Conservation (phyloP, 2,113 vertebrate species). For the Capricornis sumatraensis region DNA sequence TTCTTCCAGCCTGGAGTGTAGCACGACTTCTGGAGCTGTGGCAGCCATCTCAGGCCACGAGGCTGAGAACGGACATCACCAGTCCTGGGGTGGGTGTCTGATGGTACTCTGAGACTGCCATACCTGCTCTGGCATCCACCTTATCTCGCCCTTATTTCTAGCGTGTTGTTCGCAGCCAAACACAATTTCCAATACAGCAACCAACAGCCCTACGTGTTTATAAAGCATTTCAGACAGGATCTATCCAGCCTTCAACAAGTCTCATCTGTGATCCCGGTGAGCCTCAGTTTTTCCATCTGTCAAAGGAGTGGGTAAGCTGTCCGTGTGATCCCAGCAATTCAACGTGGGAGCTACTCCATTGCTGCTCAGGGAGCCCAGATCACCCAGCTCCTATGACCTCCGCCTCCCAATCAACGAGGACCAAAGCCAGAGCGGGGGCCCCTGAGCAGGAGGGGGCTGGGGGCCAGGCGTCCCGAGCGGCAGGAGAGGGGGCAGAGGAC, state of each 20-base stretch:
- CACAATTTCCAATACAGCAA: neutral
- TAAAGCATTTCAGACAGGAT: neutral
- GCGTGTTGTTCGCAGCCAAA: neutral
- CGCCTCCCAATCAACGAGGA: conserved; percentile 70
- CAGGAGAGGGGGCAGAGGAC: conserved; percentile 30
- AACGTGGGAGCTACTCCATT: neutral
- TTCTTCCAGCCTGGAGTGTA: neutral
- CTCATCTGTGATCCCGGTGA: neutral
- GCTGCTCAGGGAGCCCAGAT: neutral
- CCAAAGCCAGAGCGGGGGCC: conserved; percentile 71
- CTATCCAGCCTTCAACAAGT: neutral
- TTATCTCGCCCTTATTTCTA: neutral
- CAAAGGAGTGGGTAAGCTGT: neutral
- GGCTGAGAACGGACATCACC: neutral
- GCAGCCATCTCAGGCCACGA: neutral
- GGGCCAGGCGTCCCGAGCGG: conserved; percentile 38
- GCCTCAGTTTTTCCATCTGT: conserved; percentile 19
- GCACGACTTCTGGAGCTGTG: neutral
- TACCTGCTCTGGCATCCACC: neutral
- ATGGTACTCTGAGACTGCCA: rapidly evolving
- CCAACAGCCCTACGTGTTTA: rapidly evolving
- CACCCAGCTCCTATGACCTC: conserved; percentile 47
- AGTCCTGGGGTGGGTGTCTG: neutral
- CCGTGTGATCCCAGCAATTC: neutral
- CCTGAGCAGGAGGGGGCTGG: conserved; percentile 67